A percentile compares a stretch with the other conserved stretches of the same genome.
Evolutionary conservation across 2,888 invertebrate species (phyloP).

Genomic region (Branchipolynoe longqiensis): DNA sequence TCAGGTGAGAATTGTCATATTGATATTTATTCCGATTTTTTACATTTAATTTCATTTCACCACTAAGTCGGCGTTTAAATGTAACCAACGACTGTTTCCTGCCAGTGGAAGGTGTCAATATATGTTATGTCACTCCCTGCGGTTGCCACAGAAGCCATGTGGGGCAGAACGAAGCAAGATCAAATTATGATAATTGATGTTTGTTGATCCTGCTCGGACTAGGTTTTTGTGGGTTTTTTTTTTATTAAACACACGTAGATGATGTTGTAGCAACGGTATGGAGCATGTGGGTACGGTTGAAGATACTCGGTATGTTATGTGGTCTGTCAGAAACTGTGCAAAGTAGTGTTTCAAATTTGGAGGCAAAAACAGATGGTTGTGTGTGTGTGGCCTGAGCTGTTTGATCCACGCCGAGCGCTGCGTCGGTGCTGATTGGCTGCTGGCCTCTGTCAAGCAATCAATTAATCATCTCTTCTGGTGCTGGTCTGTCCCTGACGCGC

Average conservation of each 20-base stretch:
- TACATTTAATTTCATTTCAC: not conserved
- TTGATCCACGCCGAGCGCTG: slow-evolving; percentile 68
- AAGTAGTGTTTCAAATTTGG: slow-evolving; percentile 74
- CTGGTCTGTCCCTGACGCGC: slow-evolving; percentile 4
- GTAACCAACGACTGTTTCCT: not conserved
- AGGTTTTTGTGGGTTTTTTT: not conserved
- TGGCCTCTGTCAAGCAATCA: slow-evolving; percentile 71
- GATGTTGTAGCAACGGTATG: not conserved
- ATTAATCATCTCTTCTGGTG: slow-evolving; percentile 68
- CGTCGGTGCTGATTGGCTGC: slow-evolving; percentile 73
- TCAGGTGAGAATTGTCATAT: slow-evolving; percentile 70
- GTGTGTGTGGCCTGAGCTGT: slow-evolving; percentile 70
- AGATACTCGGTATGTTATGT: not conserved
- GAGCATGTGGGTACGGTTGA: not conserved
- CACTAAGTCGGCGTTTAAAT: not conserved
- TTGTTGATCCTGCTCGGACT: slow-evolving; percentile 34
- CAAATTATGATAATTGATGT: slow-evolving; percentile 46
- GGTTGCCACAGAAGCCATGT: not conserved
- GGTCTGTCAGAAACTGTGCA: slow-evolving; percentile 25
- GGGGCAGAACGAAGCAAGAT: too few relatives aligned
- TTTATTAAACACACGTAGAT: not conserved
- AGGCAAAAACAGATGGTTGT: slow-evolving; percentile 71
- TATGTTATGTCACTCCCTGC: not conserved
- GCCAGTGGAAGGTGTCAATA: not conserved
- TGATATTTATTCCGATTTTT: not conserved